Evolutionary conservation across 1,140 invertebrate genomes (phyloP), one percentile per base, ranked within the genome.

Genomic region (Lasaia peninsularis): DNA sequence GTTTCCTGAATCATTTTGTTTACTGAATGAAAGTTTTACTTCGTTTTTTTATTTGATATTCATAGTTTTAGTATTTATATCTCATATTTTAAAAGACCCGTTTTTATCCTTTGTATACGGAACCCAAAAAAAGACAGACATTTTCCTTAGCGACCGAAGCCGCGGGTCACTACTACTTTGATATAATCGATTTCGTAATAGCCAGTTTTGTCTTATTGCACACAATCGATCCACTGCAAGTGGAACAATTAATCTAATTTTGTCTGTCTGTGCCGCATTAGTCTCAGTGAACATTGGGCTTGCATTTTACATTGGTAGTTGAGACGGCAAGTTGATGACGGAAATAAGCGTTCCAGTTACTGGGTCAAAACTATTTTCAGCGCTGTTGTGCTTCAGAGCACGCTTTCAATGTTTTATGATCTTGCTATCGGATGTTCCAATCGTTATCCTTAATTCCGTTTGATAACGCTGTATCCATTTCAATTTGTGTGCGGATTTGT

Each of bases 301-400:
- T 60, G 62, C 67, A 56, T 64, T 35, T 52, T 61, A 64, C 52
- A 53, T 50, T 62, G 62, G 60, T 70, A 61, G 63, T 71, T 60
- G 62, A 68, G 67, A 65, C 74, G 69, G 62, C 65, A 65, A 75
- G 67, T 73, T 73, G 75, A 84, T 82, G 81, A 85, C 85, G 82
- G 82, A 88, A 85, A 86, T 88, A 88, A 80, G 73, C 81, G 70
- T 72, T 88, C 81, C 85, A 86, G 80, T 84, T 85, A 85, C 63
- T 88, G 74, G 85, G 85, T 88, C 85, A 86, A 79, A 55, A 80
- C 77, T 88, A 88, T 88, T 88, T 85, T 74, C 76, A 75, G 75
- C 64, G 69, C 73, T 72, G 76, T 75, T 80, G 75, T 85, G 73
- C 73, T 81, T 69, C 62, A 66, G 70, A 80, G 73, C 71, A 69